These are phyloP conservation scores for Stigmatopora nigra DNA, from an alignment of 2,113 vertebrate genomes.

Conservation along the genomic window DNA sequence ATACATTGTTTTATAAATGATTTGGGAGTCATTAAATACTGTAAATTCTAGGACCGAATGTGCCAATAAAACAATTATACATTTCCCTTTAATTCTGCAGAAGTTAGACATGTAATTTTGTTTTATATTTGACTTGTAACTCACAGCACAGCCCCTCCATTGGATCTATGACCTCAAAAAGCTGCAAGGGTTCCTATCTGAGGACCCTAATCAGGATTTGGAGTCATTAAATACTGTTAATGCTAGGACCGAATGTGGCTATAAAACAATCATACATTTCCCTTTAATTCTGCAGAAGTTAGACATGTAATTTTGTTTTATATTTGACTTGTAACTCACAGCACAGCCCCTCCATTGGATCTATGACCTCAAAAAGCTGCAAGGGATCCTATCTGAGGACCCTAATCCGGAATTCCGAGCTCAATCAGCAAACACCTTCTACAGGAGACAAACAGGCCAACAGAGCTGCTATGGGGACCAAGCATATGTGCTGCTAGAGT, in stretches of 20 bases:
- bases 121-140: neutral
- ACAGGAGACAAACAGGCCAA: conserved; percentile 61
- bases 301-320: neutral
- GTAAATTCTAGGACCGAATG: neutral
- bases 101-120: neutral
- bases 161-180: conserved; percentile 71
- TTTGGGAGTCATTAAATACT: too few species aligned
- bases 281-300: too few species aligned
- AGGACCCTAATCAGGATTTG: conserved; percentile 59
- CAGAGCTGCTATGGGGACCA: conserved; percentile 73
- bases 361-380: conserved; percentile 66
- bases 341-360: conserved; percentile 71
- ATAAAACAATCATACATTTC: too few species aligned
- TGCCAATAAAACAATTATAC: neutral
- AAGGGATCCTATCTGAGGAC: conserved; percentile 47
- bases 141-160: conserved; percentile 66
- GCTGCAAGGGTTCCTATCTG: conserved; percentile 51
- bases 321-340: conserved; percentile 10
- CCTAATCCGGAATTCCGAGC: conserved; percentile 61
- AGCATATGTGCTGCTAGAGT: conserved; percentile 67
- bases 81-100: too few species aligned
- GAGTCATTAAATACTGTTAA: too few species aligned
- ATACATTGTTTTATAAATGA: too few species aligned
- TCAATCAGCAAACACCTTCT: conserved; percentile 66
- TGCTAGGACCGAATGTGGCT: too few species aligned